Base-by-base conservation (phyloP, 2,888 invertebrate genomes). In the Acleris sparsana region DNA sequence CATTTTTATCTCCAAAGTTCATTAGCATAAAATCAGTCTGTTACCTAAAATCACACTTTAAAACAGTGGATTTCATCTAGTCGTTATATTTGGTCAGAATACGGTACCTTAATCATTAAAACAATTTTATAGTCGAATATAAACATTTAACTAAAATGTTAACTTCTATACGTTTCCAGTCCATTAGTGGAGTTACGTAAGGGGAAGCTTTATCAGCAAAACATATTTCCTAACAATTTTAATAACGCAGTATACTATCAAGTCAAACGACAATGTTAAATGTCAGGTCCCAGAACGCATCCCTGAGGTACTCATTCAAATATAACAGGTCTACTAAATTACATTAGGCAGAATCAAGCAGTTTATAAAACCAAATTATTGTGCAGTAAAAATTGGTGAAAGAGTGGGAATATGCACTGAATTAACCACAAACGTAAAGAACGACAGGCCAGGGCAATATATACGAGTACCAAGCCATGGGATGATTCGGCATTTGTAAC, bases 151-250 rank as follows among this genome's bases (percentile, higher is more conserved):
- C 52, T 60, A 39, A 33, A 56, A 51, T 56, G 56, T 65, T 62
- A 56, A 61, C 61, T 66, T 66, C 55, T 51, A 57, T 66, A 62
- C 39, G 66, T 66, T 66, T 66, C 39, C 66, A 62, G 66, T 66
- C 66, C 66, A 66, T 66, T 66, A 66, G 62, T 52, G 56, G 56
- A 62, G 49, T 53, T 22, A n/a, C 5, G 52, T 44, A 51, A 51
- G 44, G 56, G 66, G 57, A 61, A 62, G 56, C 48, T 57, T 25
- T 16, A n/a, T 46, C 13, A 52, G 33, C 25, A 7, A 56, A 22
- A 9, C n/a, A 7, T 3, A 44, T 6, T 46, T 46, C 5, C 17
- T n/a, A 44, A 6, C 5, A 44, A 46, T 13, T 5, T 6, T 13
- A 1, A 46, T 17, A 46, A 46, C 3, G 7, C 17, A 16, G 7